These are phyloP conservation scores for Lampris megalopsis DNA, from an alignment of 2,113 vertebrate species.

Conservation along the genomic window DNA sequence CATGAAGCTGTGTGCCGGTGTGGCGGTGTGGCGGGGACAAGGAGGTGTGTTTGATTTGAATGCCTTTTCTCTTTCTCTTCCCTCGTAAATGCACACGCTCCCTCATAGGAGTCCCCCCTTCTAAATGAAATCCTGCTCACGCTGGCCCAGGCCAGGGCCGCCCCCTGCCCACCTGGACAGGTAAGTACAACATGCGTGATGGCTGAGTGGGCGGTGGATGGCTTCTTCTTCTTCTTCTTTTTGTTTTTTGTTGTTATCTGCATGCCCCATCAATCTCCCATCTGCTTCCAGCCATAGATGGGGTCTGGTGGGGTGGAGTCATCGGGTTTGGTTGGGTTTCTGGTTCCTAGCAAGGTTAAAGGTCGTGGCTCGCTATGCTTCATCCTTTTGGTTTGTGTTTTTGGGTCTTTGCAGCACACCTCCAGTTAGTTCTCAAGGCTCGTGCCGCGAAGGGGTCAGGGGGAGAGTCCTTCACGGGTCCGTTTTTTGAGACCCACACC, in stretches of 20 bases:
- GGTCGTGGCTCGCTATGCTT: constrained; percentile 52
- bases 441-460: too few relatives aligned
- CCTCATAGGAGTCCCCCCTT: constrained; percentile 82
- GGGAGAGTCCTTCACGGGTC: not conserved
- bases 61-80: constrained; percentile 61
- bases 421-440: not conserved
- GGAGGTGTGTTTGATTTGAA: constrained; percentile 50
- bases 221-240: constrained; percentile 7
- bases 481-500: too few relatives aligned
- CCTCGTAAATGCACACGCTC: constrained; percentile 51
- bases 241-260: constrained; percentile 33
- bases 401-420: constrained; percentile 49
- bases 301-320: not conserved
- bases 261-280: constrained; percentile 74
- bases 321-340: not conserved
- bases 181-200: constrained; percentile 77
- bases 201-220: constrained; percentile 51
- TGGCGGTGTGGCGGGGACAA: not conserved
- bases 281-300: constrained; percentile 49
- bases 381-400: constrained; percentile 51
- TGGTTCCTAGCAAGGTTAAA: constrained; percentile 34
- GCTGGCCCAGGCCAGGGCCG: constrained; percentile 75
- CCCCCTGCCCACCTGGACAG: constrained; percentile 60
- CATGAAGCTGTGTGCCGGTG: not conserved
- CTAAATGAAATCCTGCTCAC: constrained; percentile 85